A percentile compares a stretch with the other conserved stretches of the same genome.
phyloP scores from a whole-genome alignment of 2,888 invertebrate genomes.

The Pomacea canaliculata region DNA sequence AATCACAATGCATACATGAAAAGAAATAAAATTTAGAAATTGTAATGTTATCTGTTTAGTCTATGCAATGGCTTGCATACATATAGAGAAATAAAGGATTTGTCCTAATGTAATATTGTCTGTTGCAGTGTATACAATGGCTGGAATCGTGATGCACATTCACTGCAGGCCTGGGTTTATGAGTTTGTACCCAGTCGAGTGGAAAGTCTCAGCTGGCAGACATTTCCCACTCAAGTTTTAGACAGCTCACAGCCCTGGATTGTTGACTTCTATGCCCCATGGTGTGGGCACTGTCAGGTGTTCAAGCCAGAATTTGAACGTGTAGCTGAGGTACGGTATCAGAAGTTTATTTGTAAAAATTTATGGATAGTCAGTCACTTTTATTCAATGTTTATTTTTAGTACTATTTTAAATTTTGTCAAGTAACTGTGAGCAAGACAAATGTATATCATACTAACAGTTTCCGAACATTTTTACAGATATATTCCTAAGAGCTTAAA shows the following conservation, averaged over 20 bases:
- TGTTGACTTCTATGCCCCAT: slow-evolving; percentile 68
- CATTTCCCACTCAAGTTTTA: slow-evolving; percentile 72
- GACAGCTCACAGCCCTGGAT: slow-evolving; percentile 73
- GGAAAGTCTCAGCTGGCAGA: slow-evolving; percentile 49
- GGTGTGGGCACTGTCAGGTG: slow-evolving; percentile 75
- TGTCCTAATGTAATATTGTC: background rate
- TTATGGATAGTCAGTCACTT: too few relatives aligned
- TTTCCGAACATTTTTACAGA: too few relatives aligned
- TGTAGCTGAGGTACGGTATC: slow-evolving; percentile 74
- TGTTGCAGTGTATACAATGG: slow-evolving; percentile 75
- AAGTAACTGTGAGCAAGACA: too few relatives aligned
- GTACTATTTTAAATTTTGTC: background rate
- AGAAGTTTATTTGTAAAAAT: background rate
- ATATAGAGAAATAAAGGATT: too few relatives aligned
- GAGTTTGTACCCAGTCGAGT: slow-evolving; percentile 77
- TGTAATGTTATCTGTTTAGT: slow-evolving; percentile 44
- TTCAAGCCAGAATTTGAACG: slow-evolving; percentile 80
- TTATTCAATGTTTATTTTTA: background rate
- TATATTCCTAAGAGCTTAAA: too few relatives aligned
- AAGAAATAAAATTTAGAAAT: too few relatives aligned
- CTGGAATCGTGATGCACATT: slow-evolving; percentile 75
- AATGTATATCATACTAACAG: too few relatives aligned
- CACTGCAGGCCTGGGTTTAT: slow-evolving; percentile 77
- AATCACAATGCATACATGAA: too few relatives aligned
- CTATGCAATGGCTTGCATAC: slow-evolving; percentile 39